Evolutionary conservation across 2,113 vertebrate species (phyloP).

Genomic region (Notechis scutatus): DNA sequence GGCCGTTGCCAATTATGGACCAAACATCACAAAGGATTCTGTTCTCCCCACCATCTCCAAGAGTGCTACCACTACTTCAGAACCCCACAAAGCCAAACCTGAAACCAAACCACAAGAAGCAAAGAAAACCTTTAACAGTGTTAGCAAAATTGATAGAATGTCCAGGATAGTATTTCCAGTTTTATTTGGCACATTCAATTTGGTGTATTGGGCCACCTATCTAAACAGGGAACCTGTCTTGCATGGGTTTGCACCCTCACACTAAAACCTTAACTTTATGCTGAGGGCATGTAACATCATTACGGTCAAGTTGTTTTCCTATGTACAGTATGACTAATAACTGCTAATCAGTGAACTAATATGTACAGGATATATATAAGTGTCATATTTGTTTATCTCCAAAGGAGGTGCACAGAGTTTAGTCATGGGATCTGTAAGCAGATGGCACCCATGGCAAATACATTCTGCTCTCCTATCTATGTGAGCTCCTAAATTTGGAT

Average conservation of each 20-base stretch:
- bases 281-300: slow-evolving; percentile 63
- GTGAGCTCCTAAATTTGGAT: slow-evolving; percentile 56
- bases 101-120: slow-evolving; percentile 85
- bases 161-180: slow-evolving; percentile 97
- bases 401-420: slow-evolving; percentile 63
- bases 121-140: slow-evolving; percentile 99
- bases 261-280: slow-evolving; percentile 65
- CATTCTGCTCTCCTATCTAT: slow-evolving; percentile 64
- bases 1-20: slow-evolving; percentile 96
- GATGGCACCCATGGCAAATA: slow-evolving; percentile 63
- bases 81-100: slow-evolving; percentile 83
- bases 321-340: slow-evolving; percentile 90
- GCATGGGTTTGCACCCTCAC: slow-evolving; percentile 88
- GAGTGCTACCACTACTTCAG: slow-evolving; percentile 78
- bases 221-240: slow-evolving; percentile 93
- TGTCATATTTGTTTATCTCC: slow-evolving; percentile 64
- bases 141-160: slow-evolving; percentile 99
- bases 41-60: slow-evolving; percentile 93
- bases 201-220: slow-evolving; percentile 98
- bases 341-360: slow-evolving; percentile 81
- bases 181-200: slow-evolving; percentile 93
- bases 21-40: slow-evolving; percentile 93
- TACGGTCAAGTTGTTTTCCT: slow-evolving; percentile 78
- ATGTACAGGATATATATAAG: slow-evolving; percentile 77
- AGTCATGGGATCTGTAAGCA: slow-evolving; percentile 60